Evolutionary conservation across 2,888 invertebrate genomes (phyloP).

Genomic region (Lysandra coridon): DNA sequence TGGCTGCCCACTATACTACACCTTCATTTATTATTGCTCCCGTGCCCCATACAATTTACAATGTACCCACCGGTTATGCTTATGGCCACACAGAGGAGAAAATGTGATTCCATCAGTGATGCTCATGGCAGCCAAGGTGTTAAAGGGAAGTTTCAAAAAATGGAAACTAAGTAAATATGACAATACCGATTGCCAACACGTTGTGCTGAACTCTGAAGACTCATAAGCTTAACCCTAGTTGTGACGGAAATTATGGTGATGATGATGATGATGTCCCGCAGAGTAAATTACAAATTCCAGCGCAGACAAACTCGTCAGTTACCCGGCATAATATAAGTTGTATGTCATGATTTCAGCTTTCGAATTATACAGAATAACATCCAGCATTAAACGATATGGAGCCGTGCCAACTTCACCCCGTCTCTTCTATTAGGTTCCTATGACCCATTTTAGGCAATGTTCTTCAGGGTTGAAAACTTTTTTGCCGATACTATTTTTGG

Average conservation of each 20-base stretch:
- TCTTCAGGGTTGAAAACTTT: not conserved
- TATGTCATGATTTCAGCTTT: slow-evolving; percentile 20
- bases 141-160: too few species aligned
- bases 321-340: slow-evolving; percentile 2
- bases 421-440: slow-evolving; percentile 25
- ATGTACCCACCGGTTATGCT: too few species aligned
- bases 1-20: too few species aligned
- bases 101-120: too few species aligned
- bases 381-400: slow-evolving; percentile 29
- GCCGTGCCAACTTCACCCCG: slow-evolving; percentile 19
- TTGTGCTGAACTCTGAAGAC: too few species aligned
- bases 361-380: slow-evolving; percentile 23
- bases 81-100: too few species aligned
- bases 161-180: too few species aligned
- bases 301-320: slow-evolving; percentile 7
- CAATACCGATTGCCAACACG: too few species aligned
- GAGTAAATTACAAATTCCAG: slow-evolving; percentile 10
- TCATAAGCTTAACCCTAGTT: not conserved
- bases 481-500: not conserved
- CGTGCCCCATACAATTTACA: too few species aligned
- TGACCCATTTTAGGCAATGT: not conserved
- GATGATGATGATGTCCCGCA: not conserved
- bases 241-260: not conserved
- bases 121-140: too few species aligned
- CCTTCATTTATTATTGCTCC: too few species aligned